Evolutionary conservation across 2,888 invertebrate genomes (phyloP).

Genomic region (Drosophila parthenogenetica): DNA sequence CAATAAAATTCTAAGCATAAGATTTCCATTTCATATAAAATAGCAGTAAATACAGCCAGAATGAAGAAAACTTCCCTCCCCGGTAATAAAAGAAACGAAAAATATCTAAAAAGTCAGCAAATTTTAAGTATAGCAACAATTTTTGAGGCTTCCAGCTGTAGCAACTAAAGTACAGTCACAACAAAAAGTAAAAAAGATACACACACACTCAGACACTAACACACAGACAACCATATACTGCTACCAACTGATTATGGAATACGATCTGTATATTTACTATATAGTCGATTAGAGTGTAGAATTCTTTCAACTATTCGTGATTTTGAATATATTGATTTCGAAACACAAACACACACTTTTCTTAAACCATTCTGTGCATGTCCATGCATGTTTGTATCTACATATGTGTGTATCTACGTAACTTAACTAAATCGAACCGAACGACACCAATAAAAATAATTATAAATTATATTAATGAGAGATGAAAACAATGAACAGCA

Average conservation of each 20-base stretch:
- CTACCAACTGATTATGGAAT: neutral
- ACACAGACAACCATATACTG: conserved; percentile 7
- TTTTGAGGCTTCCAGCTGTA: conserved; percentile 70
- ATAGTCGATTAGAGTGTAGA: conserved; percentile 38
- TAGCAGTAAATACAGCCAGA: conserved; percentile 30
- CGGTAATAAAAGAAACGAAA: neutral
- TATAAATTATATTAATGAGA: conserved; percentile 49
- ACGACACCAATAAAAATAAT: conserved; percentile 37
- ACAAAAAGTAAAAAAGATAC: conserved; percentile 3
- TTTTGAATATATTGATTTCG: conserved; percentile 5
- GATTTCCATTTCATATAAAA: conserved; percentile 68
- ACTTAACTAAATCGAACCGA: conserved; percentile 28
- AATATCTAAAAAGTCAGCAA: conserved; percentile 18
- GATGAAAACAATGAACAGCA: conserved; percentile 66
- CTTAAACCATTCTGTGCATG: conserved; percentile 32
- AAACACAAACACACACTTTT: conserved; percentile 14
- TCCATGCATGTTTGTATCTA: conserved; percentile 6
- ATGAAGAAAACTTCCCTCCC: conserved; percentile 5
- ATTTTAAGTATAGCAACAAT: conserved; percentile 54
- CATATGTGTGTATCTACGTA: conserved; percentile 41
- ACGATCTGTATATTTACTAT: conserved; percentile 22
- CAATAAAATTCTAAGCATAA: conserved; percentile 65
- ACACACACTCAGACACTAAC: neutral
- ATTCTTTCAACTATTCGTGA: conserved; percentile 24
- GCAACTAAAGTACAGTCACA: conserved; percentile 36